phyloP scores from a whole-genome alignment of 1,140 invertebrate species.

The Cydia splendana region DNA sequence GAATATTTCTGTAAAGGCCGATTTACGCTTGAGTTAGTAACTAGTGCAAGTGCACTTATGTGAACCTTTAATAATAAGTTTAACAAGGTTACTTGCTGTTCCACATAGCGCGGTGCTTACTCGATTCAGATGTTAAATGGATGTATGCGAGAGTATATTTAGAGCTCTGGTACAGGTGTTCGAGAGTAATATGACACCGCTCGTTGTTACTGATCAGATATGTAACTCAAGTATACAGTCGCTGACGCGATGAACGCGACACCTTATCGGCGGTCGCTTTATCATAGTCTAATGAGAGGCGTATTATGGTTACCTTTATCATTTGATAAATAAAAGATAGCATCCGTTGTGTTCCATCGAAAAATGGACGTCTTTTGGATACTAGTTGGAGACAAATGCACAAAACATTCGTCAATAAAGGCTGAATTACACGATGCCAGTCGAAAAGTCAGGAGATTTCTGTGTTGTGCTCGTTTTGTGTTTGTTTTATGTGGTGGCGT shows the following conservation, averaged over 20 bases:
- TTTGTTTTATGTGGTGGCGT: too few relatives aligned
- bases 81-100: constrained; percentile 5
- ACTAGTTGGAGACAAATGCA: background rate
- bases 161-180: constrained; percentile 6
- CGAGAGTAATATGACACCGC: constrained; percentile 12
- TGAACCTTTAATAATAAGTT: background rate
- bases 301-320: constrained; percentile 12
- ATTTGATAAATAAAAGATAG: constrained; percentile 9
- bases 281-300: constrained; percentile 22
- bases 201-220: constrained; percentile 18
- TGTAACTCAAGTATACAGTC: constrained; percentile 23
- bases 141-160: constrained; percentile 16
- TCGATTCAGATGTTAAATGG: constrained; percentile 7
- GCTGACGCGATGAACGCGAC: constrained; percentile 20
- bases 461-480: too few relatives aligned
- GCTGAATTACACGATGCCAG: background rate
- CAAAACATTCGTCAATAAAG: background rate
- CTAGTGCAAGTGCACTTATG: background rate
- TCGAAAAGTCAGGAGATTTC: too few relatives aligned
- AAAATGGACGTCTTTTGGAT: background rate
- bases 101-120: background rate
- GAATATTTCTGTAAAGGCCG: background rate
- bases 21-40: constrained; percentile 1
- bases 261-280: constrained; percentile 13
- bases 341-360: background rate